Percentiles rank a stretch among this genome's conserved stretches.
Conservation (phyloP, 1,140 invertebrate species). For the Pseudomyrmex concolor region DNA sequence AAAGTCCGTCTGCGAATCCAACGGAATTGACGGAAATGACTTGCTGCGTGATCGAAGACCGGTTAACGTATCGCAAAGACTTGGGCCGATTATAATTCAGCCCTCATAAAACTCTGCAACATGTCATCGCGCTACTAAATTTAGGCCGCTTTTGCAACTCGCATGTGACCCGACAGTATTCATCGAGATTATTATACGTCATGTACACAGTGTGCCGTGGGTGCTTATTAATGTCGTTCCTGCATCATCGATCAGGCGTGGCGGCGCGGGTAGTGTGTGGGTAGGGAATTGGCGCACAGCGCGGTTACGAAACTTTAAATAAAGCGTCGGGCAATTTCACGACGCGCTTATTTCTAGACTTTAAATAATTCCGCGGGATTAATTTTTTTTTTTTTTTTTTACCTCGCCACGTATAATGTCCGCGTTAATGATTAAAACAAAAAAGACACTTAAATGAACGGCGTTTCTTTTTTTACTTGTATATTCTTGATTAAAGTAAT, state of each 20-base stretch:
- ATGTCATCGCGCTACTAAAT: slow-evolving; percentile 63
- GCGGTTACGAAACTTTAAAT: slow-evolving; percentile 53
- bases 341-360: slow-evolving; percentile 31
- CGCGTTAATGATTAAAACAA: slow-evolving; percentile 6
- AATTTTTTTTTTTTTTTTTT: slow-evolving; percentile 15
- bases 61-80: slow-evolving; percentile 34
- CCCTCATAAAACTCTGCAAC: slow-evolving; percentile 49
- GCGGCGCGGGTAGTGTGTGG: neutral
- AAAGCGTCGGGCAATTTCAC: slow-evolving; percentile 36
- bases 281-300: slow-evolving; percentile 49
- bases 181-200: slow-evolving; percentile 69
- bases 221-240: slow-evolving; percentile 71
- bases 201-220: slow-evolving; percentile 63
- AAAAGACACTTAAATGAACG: too few relatives aligned
- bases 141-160: slow-evolving; percentile 69
- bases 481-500: neutral
- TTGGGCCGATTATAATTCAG: slow-evolving; percentile 43
- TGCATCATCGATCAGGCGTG: slow-evolving; percentile 65
- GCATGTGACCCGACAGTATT: slow-evolving; percentile 70
- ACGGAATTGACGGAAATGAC: slow-evolving; percentile 36
- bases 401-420: neutral
- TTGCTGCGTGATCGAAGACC: slow-evolving; percentile 42
- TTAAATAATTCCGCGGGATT: slow-evolving; percentile 45
- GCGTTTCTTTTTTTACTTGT: neutral
- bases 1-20: slow-evolving; percentile 32